Evolutionary conservation across 2,888 invertebrate genomes (phyloP), one percentile per base, ranked within the genome.

Genomic region (Eurois occulta): DNA sequence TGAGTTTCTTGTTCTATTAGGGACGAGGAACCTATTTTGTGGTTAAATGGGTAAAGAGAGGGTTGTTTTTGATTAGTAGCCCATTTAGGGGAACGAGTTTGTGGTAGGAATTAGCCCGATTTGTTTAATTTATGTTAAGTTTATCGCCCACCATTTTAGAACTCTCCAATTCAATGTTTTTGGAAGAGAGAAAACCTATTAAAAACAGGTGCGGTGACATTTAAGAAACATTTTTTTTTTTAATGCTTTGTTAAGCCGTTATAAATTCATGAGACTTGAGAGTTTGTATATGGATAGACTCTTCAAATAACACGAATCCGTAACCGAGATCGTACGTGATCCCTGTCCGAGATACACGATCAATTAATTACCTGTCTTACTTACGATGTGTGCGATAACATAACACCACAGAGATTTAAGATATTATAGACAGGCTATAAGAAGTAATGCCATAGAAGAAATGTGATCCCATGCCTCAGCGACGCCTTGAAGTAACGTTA

Each of bases 61-160:
- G 73, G 78, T 83, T 78, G 81, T 78, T 74, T 78, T 52, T 81
- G 81, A 81, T 81, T 70, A 81, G 77, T 66, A 52, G 32, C 55
- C 52, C 65, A 66, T 76, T 77, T 66, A 66, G 43, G 81, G 52
- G 24, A 76, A 67, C 77, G 55, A 38, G 65, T 60, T 58, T 35
- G 76, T 16, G 76, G 81, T 65, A 16, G 35, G 41, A 76, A 52
- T 70, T 76, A 58, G 28, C 69, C 28, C 16, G 58, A 76, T 81
- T 76, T 65, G 76, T 80, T 76, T 69, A 65, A 76, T 58, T 81
- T 69, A 35, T 68, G 24, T 52, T 65, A 41, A 75, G 38, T 28
- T 41, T 66, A 43, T 24, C 32, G 24, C 69, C 28, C 35, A 28
- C 16, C 65, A 8, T 41, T 65, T 41, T 18, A 65, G n/a, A 41